Conservation (phyloP, 2,113 vertebrate species). For the Albula goreensis region DNA sequence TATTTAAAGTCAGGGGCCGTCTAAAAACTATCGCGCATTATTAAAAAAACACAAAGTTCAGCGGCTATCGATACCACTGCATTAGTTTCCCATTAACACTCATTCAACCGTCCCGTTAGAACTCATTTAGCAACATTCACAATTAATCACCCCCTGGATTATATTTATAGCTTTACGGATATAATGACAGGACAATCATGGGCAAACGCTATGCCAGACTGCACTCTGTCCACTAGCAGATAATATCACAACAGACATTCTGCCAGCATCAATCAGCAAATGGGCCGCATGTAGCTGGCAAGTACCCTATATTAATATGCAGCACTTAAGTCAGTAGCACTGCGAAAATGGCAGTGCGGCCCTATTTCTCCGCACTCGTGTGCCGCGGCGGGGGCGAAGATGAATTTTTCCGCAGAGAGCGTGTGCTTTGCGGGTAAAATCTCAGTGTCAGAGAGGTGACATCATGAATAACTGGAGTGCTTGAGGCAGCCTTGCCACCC, state of each 20-base stretch:
- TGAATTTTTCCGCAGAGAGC: background rate
- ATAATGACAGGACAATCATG: background rate
- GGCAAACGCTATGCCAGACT: background rate
- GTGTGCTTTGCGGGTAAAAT: background rate
- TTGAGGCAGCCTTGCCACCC: background rate
- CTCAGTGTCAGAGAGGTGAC: background rate
- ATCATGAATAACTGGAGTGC: background rate
- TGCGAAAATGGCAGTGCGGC: background rate
- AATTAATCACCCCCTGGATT: background rate
- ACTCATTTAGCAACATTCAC: background rate
- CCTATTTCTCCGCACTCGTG: background rate
- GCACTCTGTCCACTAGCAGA: background rate
- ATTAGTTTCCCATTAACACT: background rate
- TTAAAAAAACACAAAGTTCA: background rate
- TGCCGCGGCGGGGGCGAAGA: background rate
- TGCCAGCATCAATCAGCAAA: background rate
- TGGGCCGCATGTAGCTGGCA: background rate
- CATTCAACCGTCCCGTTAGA: background rate
- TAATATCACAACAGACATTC: background rate
- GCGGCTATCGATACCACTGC: background rate
- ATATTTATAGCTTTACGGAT: background rate
- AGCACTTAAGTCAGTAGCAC: background rate
- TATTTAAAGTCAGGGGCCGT: background rate
- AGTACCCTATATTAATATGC: background rate
- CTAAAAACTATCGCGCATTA: background rate